These are phyloP conservation scores for Lottia gigantea DNA, from an alignment of 2,888 invertebrate genomes.

Conservation along the genomic window DNA sequence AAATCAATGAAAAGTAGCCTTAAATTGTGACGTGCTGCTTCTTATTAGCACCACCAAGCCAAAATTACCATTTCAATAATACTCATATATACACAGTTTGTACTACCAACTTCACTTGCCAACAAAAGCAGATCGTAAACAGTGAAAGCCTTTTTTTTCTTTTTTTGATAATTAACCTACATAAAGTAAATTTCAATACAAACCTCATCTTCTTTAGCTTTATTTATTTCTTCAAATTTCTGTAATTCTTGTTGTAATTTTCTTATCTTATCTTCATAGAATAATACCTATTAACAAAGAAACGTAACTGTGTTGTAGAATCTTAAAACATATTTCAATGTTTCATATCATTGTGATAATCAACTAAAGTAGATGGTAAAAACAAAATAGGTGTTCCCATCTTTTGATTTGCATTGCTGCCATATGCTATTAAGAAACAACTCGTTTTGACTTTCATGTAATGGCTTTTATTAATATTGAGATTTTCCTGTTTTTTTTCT, in stretches of 20 bases:
- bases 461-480: too few species aligned
- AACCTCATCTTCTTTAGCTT: conserved; percentile 59
- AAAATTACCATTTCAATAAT: too few species aligned
- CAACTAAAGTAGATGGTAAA: too few species aligned
- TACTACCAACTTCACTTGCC: neutral
- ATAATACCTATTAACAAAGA: conserved; percentile 42
- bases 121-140: neutral
- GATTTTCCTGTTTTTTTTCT: too few species aligned
- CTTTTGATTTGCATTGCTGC: too few species aligned
- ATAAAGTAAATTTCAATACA: neutral
- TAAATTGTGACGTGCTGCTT: too few species aligned
- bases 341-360: too few species aligned
- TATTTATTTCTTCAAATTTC: conserved; percentile 62
- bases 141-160: neutral
- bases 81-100: neutral
- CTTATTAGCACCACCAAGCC: too few species aligned
- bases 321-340: too few species aligned
- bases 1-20: neutral
- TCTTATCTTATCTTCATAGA: conserved; percentile 63
- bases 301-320: neutral
- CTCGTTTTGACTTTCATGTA: too few species aligned
- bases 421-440: too few species aligned
- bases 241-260: conserved; percentile 59
- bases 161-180: neutral
- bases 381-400: too few species aligned